Percentiles rank a stretch among this genome's conserved stretches.
phyloP scores from a whole-genome alignment of 1,140 invertebrate species.

The Scaptomyza montana region DNA sequence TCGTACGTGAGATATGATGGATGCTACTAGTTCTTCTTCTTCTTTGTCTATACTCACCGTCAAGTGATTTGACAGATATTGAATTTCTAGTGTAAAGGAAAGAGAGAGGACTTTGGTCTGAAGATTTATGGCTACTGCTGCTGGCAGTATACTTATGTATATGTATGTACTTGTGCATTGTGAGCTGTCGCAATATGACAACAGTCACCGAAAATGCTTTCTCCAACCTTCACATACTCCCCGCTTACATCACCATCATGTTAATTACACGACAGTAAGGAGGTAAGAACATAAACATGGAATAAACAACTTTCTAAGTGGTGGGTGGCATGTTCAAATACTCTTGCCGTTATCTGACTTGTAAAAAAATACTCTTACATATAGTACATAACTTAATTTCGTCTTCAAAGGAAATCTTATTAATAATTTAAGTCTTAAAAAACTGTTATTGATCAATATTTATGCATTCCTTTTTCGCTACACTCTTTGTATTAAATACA shows the following conservation, averaged over 20 bases:
- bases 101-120: slow-evolving; percentile 12
- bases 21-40: slow-evolving; percentile 26
- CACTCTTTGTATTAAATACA: no score
- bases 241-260: slow-evolving; percentile 27
- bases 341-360: not conserved
- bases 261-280: slow-evolving; percentile 39
- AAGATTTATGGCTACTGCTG: slow-evolving; percentile 24
- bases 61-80: slow-evolving; percentile 50
- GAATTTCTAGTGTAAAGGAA: slow-evolving; percentile 62
- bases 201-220: not conserved
- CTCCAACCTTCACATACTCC: not conserved
- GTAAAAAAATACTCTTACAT: no score
- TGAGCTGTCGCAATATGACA: slow-evolving; percentile 30
- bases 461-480: no score
- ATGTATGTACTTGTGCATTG: slow-evolving; percentile 15
- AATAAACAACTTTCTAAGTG: no score
- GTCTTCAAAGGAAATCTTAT: no score
- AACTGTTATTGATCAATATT: no score
- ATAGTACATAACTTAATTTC: no score
- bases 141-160: slow-evolving; percentile 17
- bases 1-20: slow-evolving; percentile 63
- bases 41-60: slow-evolving; percentile 28
- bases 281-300: not conserved
- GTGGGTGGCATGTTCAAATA: not conserved
- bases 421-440: no score